phyloP scores from a whole-genome alignment of 2,797 vertebrate species.

The Lepilemur septentrionalis region DNA sequence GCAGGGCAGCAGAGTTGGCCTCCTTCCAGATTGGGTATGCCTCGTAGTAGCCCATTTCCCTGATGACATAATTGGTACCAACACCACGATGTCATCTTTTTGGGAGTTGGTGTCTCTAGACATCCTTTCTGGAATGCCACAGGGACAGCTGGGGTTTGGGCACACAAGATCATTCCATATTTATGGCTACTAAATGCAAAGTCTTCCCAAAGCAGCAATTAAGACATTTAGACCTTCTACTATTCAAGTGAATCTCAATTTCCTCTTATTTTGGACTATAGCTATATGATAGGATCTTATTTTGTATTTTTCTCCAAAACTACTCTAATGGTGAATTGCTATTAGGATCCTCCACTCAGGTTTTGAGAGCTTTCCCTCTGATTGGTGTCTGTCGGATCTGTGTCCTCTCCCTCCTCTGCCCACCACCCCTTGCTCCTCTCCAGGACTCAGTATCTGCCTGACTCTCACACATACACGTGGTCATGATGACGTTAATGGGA shows the following conservation, averaged over 20 bases:
- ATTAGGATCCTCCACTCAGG: not conserved
- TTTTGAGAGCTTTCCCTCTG: not conserved
- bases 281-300: not conserved
- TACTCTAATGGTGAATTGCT: no score
- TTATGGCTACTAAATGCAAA: not conserved
- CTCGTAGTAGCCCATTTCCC: not conserved
- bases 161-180: no score
- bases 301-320: not conserved
- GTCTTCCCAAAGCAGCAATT: not conserved
- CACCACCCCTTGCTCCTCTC: not conserved
- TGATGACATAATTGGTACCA: no score
- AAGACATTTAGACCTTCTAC: not conserved
- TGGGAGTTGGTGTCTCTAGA: not conserved
- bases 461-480: not conserved
- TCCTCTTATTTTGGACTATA: not conserved
- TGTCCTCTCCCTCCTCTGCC: not conserved
- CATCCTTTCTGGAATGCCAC: not conserved
- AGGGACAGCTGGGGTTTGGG: fast-evolving
- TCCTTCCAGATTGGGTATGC: not conserved
- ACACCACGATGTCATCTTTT: no score
- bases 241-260: fast-evolving
- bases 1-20: not conserved
- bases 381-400: not conserved
- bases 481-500: not conserved
- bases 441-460: no score